Percentiles rank a stretch among this genome's conserved stretches.
These are phyloP conservation scores for Yponomeuta evonymella DNA, from an alignment of 2,888 invertebrate genomes.

Conservation along the genomic window DNA sequence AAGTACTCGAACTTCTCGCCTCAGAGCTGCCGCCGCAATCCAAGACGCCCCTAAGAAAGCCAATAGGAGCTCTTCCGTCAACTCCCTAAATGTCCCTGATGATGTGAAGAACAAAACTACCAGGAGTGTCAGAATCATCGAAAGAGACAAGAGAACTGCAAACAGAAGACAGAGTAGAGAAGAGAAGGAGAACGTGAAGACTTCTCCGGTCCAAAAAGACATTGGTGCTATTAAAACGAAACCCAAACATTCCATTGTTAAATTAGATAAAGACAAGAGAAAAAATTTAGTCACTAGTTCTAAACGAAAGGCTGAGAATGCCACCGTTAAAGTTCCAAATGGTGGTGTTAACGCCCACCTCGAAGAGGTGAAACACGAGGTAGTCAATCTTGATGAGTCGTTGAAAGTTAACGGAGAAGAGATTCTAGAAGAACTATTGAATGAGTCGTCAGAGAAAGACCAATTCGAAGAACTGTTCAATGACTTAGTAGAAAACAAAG, in stretches of 20 bases:
- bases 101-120: conserved; percentile 52
- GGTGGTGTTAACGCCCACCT: background rate
- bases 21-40: conserved; percentile 78
- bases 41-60: conserved; percentile 43
- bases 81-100: conserved; percentile 46
- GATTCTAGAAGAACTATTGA: conserved; percentile 56
- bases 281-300: conserved; percentile 61
- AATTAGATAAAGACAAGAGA: conserved; percentile 70
- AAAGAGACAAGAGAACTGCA: conserved; percentile 56
- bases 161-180: conserved; percentile 47
- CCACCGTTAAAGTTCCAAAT: conserved; percentile 3
- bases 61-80: conserved; percentile 62
- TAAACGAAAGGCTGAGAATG: conserved; percentile 53
- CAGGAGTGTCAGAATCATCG: conserved; percentile 57
- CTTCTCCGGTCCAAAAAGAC: conserved; percentile 49
- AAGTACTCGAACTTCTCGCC: conserved; percentile 82
- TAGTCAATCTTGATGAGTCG: conserved; percentile 19
- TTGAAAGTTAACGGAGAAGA: conserved; percentile 48
- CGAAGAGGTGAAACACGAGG: conserved; percentile 21
- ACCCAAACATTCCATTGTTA: conserved; percentile 71
- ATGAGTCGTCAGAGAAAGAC: conserved; percentile 46
- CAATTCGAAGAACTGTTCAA: conserved; percentile 63
- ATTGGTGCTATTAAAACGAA: conserved; percentile 73
- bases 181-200: conserved; percentile 61
- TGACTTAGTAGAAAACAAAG: conserved; percentile 44